Evolutionary conservation across 2,113 vertebrate genomes (phyloP).

Genomic region (Cygnus atratus): DNA sequence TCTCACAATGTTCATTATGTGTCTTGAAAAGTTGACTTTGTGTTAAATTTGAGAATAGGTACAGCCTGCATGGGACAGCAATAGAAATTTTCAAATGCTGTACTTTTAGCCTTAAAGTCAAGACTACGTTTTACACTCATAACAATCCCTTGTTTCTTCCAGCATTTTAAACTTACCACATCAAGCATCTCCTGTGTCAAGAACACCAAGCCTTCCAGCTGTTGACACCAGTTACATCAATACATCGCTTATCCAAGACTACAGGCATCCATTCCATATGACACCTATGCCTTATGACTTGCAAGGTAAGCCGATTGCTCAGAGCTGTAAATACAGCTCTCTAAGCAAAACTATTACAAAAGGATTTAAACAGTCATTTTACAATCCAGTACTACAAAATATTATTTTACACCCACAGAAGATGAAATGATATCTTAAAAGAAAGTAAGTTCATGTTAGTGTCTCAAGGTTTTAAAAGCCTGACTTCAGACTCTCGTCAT

Average conservation of each 20-base stretch:
- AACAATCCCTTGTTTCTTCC: background rate
- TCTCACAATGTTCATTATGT: background rate
- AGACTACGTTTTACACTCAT: background rate
- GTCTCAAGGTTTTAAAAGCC: background rate
- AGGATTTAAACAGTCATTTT: background rate
- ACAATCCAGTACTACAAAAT: background rate
- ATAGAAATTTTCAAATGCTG: background rate
- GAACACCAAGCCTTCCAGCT: slow-evolving; percentile 92
- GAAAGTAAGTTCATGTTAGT: background rate
- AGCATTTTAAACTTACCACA: slow-evolving; percentile 91
- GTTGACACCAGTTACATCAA: slow-evolving; percentile 96
- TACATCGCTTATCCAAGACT: slow-evolving; percentile 94
- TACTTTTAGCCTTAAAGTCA: background rate
- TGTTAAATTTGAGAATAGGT: background rate
- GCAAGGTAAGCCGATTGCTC: slow-evolving; percentile 80
- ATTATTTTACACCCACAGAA: background rate
- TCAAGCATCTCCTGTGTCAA: slow-evolving; percentile 92
- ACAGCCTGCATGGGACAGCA: background rate
- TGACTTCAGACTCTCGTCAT: background rate
- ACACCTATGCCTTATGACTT: slow-evolving; percentile 90
- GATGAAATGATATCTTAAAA: background rate
- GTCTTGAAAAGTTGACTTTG: accelerated
- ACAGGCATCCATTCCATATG: slow-evolving; percentile 94
- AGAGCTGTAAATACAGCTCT: background rate
- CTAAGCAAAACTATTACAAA: accelerated